Evolutionary conservation across 2,113 vertebrate species (phyloP).

Genomic region (Romanogobio albipinnatus): DNA sequence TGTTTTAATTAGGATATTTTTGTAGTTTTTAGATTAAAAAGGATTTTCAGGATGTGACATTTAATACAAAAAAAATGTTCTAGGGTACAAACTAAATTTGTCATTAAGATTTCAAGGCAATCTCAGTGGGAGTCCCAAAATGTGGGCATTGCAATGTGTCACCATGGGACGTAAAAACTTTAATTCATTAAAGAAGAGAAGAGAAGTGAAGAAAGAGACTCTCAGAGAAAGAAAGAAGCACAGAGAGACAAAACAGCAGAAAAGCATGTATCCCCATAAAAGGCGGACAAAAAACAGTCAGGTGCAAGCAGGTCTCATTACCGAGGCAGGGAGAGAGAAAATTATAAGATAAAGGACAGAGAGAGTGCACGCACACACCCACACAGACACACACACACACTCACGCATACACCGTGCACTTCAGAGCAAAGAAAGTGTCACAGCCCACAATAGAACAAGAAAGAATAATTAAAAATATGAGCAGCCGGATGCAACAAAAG

Average conservation of each 20-base stretch:
- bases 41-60: background rate
- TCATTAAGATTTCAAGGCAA: slow-evolving; percentile 44
- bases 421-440: slow-evolving; percentile 56
- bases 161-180: slow-evolving; percentile 20
- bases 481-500: slow-evolving; percentile 67
- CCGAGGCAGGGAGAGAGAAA: slow-evolving; percentile 55
- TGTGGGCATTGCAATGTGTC: slow-evolving; percentile 18
- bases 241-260: slow-evolving; percentile 47
- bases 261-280: slow-evolving; percentile 59
- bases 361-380: slow-evolving; percentile 29
- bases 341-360: slow-evolving; percentile 49
- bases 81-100: background rate
- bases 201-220: slow-evolving; percentile 31
- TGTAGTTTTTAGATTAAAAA: background rate
- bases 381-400: slow-evolving; percentile 30
- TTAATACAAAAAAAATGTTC: background rate
- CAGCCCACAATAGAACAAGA: slow-evolving; percentile 51
- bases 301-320: slow-evolving; percentile 66
- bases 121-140: slow-evolving; percentile 40
- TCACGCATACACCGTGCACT: slow-evolving; percentile 46
- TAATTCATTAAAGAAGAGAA: slow-evolving; percentile 52
- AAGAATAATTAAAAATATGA: slow-evolving; percentile 67
- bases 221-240: slow-evolving; percentile 7
- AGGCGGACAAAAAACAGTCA: slow-evolving; percentile 62
- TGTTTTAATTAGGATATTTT: background rate